A percentile compares a stretch with the other conserved stretches of the same genome.
Conservation (phyloP, 1,140 invertebrate species). For the Penaeus chinensis region DNA sequence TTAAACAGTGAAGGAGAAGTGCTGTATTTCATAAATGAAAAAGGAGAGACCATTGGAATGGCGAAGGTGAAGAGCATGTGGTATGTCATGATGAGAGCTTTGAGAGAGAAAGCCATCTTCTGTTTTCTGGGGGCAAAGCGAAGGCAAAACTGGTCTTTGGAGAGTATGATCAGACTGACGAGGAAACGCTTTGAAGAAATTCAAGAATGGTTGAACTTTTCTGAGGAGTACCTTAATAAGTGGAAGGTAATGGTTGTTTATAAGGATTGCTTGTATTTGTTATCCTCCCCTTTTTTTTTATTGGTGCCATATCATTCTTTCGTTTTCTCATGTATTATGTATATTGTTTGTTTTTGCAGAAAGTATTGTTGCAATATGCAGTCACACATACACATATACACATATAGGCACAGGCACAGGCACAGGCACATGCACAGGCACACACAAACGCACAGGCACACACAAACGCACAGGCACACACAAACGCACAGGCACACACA, state of each 20-base stretch:
- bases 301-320: background rate
- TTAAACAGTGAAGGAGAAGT: background rate
- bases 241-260: background rate
- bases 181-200: slow-evolving; percentile 33
- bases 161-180: background rate
- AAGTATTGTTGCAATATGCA: too few relatives aligned
- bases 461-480: too few relatives aligned
- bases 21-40: background rate
- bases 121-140: background rate
- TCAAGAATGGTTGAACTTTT: slow-evolving; percentile 32
- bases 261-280: background rate
- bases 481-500: too few relatives aligned
- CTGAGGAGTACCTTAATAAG: background rate
- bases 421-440: background rate
- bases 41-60: background rate
- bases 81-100: background rate
- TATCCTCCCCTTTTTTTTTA: background rate
- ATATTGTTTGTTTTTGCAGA: too few relatives aligned
- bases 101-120: background rate
- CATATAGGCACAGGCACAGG: background rate
- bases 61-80: background rate
- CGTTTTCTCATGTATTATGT: background rate
- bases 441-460: too few relatives aligned
- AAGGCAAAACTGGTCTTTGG: background rate
- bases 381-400: too few relatives aligned